Evolutionary conservation across 2,888 invertebrate genomes (phyloP).

Genomic region (Mactromeris polynyma): DNA sequence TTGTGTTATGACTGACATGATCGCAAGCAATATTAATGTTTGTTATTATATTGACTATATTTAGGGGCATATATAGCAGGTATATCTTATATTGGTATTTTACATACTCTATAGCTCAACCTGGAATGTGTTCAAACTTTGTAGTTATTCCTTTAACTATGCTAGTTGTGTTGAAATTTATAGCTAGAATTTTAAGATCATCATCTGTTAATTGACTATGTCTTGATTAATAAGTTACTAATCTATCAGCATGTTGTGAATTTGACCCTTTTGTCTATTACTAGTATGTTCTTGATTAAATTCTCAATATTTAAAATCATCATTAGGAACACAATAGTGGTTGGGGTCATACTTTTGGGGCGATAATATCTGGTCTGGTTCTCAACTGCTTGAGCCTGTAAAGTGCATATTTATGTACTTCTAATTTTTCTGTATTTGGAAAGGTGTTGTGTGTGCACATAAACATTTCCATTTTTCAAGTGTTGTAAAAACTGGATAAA

Average conservation of each 20-base stretch:
- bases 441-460: too few species aligned
- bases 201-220: neutral
- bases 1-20: too few species aligned
- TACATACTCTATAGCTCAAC: conserved; percentile 1
- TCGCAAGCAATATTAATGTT: too few species aligned
- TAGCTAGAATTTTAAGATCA: neutral
- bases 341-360: neutral
- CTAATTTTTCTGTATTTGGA: too few species aligned
- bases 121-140: neutral
- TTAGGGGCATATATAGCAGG: conserved; percentile 10
- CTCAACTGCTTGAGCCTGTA: too few species aligned
- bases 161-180: neutral
- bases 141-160: neutral
- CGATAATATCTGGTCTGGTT: neutral
- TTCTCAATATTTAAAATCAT: neutral
- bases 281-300: neutral
- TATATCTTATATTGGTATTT: neutral
- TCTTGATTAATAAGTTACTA: neutral
- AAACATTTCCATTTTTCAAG: too few species aligned
- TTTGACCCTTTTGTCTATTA: neutral
- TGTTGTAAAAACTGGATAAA: too few species aligned
- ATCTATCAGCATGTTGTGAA: neutral
- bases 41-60: neutral
- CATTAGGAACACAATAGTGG: neutral
- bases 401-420: too few species aligned